Evolutionary conservation across 92 coral and sea anemone species (phyloP).

Genomic region (Plumapathes pennacea): DNA sequence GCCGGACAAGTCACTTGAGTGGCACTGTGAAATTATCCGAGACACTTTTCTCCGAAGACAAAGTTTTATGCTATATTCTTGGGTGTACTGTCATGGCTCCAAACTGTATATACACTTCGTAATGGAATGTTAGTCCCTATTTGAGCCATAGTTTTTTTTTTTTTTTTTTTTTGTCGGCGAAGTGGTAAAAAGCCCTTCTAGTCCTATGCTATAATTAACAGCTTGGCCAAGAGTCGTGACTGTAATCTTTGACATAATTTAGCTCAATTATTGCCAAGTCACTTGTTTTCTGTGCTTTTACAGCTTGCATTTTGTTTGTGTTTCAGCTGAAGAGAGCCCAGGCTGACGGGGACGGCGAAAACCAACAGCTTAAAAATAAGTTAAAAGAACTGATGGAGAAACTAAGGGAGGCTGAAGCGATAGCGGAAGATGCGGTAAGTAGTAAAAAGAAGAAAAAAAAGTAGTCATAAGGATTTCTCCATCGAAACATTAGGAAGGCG

Average conservation of each 20-base stretch:
- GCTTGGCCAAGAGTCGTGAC: neutral
- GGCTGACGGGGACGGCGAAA: constrained; percentile 52
- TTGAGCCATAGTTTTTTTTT: too few species aligned
- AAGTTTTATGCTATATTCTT: too few species aligned
- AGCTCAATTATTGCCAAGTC: neutral
- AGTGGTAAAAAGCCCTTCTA: too few species aligned
- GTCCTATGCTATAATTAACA: too few species aligned
- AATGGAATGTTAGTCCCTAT: too few species aligned
- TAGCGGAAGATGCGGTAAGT: constrained; percentile 71
- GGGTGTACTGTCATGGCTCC: too few species aligned
- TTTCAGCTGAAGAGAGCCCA: constrained; percentile 62
- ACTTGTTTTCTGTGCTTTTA: neutral
- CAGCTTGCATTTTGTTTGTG: neutral
- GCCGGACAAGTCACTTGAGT: too few species aligned
- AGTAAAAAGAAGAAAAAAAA: too few species aligned
- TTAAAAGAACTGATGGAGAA: constrained; percentile 62
- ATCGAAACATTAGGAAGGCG: neutral
- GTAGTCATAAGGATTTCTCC: neutral
- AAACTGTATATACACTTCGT: too few species aligned
- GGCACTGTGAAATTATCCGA: too few species aligned
- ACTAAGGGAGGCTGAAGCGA: constrained; percentile 68
- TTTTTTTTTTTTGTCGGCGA: too few species aligned
- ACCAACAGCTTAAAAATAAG: constrained; percentile 61
- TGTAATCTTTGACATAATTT: neutral
- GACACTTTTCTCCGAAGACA: too few species aligned